These are phyloP conservation scores for Platyrinchus mystaceus DNA, from an alignment of 2,797 vertebrate genomes.

Conservation along the genomic window DNA sequence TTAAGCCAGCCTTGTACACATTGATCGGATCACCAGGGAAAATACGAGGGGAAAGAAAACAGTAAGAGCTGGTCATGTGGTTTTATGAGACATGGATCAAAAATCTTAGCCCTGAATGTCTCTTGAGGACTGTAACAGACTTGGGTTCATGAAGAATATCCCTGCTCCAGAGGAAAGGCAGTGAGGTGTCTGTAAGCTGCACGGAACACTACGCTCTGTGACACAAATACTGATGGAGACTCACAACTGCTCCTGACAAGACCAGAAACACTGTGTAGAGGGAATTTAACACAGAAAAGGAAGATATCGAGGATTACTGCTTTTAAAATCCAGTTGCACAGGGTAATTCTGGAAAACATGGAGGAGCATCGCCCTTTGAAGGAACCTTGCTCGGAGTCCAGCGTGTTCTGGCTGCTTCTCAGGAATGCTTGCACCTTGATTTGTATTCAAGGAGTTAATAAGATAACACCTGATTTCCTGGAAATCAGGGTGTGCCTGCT, in stretches of 20 bases:
- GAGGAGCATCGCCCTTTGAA: neutral
- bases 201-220: neutral
- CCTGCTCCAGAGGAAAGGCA: neutral
- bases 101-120: neutral
- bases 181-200: neutral
- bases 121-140: neutral
- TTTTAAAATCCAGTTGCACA: neutral
- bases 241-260: neutral
- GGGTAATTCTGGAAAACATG: neutral
- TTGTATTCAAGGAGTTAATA: neutral
- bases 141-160: neutral
- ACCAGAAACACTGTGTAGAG: neutral
- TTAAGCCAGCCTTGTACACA: neutral
- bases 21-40: conserved; percentile 30
- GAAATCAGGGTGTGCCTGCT: neutral
- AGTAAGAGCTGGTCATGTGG: neutral
- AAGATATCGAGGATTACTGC: neutral
- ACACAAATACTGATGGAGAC: rapidly evolving
- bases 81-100: neutral
- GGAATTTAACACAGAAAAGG: neutral
- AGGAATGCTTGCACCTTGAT: neutral
- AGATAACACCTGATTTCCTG: neutral
- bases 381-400: neutral
- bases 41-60: conserved; percentile 30
- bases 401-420: neutral